Conservation (phyloP, 2,888 invertebrate species). For the Conomelus anceps region DNA sequence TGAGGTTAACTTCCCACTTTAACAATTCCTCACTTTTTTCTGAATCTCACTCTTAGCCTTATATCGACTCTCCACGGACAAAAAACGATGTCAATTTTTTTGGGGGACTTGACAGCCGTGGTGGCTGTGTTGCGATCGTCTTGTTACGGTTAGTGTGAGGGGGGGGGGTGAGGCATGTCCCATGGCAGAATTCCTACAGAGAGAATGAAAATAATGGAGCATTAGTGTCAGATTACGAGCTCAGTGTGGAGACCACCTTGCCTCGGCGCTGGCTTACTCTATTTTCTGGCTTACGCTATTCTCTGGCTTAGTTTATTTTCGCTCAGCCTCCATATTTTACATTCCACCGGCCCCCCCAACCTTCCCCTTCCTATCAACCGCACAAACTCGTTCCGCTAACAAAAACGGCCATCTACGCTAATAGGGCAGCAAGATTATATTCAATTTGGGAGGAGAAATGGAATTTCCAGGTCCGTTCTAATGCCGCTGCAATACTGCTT, state of each 20-base stretch:
- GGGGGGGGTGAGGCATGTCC: neutral
- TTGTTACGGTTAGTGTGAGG: neutral
- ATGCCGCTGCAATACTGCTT: neutral
- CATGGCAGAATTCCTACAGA: neutral
- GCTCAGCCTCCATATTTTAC: neutral
- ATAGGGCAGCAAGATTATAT: neutral
- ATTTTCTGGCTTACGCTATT: too few relatives aligned
- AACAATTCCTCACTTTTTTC: neutral
- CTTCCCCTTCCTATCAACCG: neutral
- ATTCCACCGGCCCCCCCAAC: neutral
- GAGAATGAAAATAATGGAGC: constrained; percentile 4
- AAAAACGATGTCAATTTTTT: neutral
- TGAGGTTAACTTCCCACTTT: neutral
- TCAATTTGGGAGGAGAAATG: neutral
- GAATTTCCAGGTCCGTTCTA: neutral
- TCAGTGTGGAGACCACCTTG: neutral
- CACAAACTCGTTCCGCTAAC: neutral
- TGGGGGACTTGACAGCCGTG: neutral
- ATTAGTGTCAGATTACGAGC: constrained; percentile 12
- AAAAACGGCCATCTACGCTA: neutral
- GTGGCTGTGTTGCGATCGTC: neutral
- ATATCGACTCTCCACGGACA: neutral
- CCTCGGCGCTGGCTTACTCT: neutral
- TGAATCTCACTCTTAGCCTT: neutral
- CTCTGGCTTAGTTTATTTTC: too few relatives aligned